Base-by-base conservation (phyloP, 2,113 vertebrate genomes). In the Ursus arctos region DNA sequence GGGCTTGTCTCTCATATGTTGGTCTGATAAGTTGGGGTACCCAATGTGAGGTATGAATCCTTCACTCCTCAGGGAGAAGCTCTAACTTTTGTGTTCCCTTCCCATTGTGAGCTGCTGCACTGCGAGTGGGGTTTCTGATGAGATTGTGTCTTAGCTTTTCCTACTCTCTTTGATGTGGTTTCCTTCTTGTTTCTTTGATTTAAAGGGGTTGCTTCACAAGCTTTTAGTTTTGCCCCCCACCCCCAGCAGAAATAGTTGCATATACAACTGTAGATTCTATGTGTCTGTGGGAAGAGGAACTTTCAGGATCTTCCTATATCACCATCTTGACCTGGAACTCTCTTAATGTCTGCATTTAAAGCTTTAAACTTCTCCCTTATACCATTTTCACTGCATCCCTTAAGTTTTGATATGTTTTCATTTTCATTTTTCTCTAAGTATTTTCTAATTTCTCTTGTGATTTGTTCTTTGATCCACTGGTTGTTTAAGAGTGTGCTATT, bases 341-440 rank as follows among this genome's bases (percentile, higher is more conserved):
- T 51, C 47, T 71, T 24, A 71, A 71, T 83, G 21, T 47, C 21
- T 77, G 12, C 36, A 72, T 92, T 72, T 72, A 59, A 47, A 59
- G 0, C 8, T 59, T 71, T 47, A 71, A 57, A 83, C 26, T 19
- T 59, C 13, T 16, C 43, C 28, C 24, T 33, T 36, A 72, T 9
- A 72, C 36, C 21, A 49, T 22, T 71, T 92, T 59, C 28, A 83
- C 40, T n/a, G 3, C 33, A 40, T 43, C 12, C 59, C 47, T 72
- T 61, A 49, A 61, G 22, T 61, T 72, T 91, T 84, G 67, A 7
- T 84, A 72, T 92, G 49, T 91, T 69, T 91, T 91, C n/a, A 80
- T 53, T 82, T 67, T 57, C 5, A 33, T 13, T 71, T 71, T 92
- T 83, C 43, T 63, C 14, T 63, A 79, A 51, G 74, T 65, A 19